phyloP scores from a whole-genome alignment of 2,797 vertebrate species.

The Momotus momota region DNA sequence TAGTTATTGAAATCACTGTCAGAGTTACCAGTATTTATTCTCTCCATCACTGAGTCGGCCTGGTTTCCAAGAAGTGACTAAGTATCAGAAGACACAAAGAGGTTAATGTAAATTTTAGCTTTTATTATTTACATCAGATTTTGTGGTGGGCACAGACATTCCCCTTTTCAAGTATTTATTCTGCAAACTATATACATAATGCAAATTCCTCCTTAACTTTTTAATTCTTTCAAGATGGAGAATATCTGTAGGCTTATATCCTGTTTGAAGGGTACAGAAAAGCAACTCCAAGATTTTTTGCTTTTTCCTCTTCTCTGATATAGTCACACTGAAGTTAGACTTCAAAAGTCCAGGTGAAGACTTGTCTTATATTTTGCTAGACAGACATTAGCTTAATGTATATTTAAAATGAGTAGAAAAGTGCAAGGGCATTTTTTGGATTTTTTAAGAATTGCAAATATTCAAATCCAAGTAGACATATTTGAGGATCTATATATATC shows the following conservation, averaged over 20 bases:
- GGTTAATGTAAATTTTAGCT: background rate
- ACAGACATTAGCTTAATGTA: background rate
- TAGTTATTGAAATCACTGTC: background rate
- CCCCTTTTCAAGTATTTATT: background rate
- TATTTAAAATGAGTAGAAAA: background rate
- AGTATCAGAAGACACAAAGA: background rate
- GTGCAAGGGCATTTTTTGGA: background rate
- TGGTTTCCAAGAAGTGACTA: background rate
- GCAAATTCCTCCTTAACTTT: background rate
- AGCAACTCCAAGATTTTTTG: background rate
- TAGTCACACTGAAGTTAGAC: background rate
- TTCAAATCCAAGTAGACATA: background rate
- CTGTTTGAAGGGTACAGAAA: background rate
- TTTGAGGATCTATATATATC: background rate
- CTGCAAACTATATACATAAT: background rate
- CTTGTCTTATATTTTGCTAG: background rate
- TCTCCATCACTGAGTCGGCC: background rate
- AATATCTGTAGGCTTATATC: background rate
- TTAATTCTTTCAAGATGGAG: background rate
- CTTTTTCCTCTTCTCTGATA: background rate
- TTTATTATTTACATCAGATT: background rate
- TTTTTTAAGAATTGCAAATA: background rate
- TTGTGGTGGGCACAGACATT: background rate
- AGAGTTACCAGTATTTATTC: background rate
- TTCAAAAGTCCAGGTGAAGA: background rate